Percentiles rank a stretch among this genome's conserved stretches.
phyloP scores from a whole-genome alignment of 1,140 invertebrate species.

The Formica selysi region DNA sequence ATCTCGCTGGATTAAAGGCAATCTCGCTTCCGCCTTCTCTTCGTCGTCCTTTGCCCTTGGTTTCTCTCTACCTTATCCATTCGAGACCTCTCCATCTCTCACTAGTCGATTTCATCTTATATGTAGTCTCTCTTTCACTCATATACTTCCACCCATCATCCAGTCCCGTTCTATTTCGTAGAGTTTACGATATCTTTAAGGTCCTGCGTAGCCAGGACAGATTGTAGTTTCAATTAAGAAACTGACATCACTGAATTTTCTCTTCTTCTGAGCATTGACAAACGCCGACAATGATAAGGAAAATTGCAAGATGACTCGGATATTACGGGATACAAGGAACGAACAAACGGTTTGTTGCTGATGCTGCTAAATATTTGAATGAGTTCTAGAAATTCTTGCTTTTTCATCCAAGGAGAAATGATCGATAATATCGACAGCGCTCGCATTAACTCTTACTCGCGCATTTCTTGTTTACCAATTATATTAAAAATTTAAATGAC shows the following conservation, averaged over 20 bases:
- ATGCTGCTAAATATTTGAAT: neutral
- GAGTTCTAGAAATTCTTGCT: neutral
- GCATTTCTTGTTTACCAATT: neutral
- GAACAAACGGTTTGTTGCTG: neutral
- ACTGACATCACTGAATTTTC: slow-evolving; percentile 25
- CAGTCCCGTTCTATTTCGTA: slow-evolving; percentile 43
- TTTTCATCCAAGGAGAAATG: neutral
- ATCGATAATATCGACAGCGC: neutral
- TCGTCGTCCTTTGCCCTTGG: slow-evolving; percentile 65
- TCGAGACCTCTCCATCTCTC: slow-evolving; percentile 28
- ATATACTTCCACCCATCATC: slow-evolving; percentile 53
- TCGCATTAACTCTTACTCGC: neutral
- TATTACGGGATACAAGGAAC: neutral
- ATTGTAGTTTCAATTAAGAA: slow-evolving; percentile 66
- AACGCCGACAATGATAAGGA: slow-evolving; percentile 7
- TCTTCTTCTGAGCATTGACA: neutral
- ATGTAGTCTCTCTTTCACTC: slow-evolving; percentile 32
- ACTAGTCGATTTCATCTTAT: slow-evolving; percentile 38
- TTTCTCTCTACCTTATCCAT: slow-evolving; percentile 56
- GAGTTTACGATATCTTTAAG: slow-evolving; percentile 65
- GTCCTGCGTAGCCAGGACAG: slow-evolving; percentile 31
- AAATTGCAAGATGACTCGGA: slow-evolving; percentile 8
- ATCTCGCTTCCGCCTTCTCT: slow-evolving; percentile 79
- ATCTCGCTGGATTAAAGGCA: slow-evolving; percentile 85
- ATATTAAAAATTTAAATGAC: neutral